A percentile compares a stretch with the other conserved stretches of the same genome.
phyloP scores from a whole-genome alignment of 2,797 vertebrate species.

The Falco rusticolus region DNA sequence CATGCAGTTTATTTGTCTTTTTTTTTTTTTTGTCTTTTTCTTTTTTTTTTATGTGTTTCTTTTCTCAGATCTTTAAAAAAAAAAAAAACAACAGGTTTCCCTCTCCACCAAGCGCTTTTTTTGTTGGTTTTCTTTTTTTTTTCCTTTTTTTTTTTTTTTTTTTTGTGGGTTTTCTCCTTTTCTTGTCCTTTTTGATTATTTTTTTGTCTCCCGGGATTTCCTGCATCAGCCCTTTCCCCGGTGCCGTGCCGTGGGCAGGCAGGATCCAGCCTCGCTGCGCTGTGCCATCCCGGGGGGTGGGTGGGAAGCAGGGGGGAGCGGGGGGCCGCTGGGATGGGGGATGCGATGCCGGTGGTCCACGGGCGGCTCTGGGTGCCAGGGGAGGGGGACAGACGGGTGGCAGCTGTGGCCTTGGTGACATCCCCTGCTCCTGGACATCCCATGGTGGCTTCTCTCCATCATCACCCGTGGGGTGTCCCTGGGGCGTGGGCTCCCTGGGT shows the following conservation, averaged over 20 bases:
- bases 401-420: background rate
- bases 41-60: background rate
- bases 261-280: background rate
- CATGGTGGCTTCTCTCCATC: background rate
- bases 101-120: background rate
- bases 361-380: background rate
- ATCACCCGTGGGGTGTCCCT: background rate
- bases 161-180: background rate
- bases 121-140: background rate
- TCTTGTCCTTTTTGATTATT: background rate
- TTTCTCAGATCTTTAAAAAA: background rate
- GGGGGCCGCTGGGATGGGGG: background rate
- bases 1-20: constrained; percentile 79
- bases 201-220: background rate
- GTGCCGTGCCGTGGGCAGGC: background rate
- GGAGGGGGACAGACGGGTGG: background rate
- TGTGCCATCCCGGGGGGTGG: background rate
- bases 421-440: background rate
- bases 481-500: background rate
- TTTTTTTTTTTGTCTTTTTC: background rate
- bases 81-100: background rate
- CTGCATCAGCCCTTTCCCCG: background rate
- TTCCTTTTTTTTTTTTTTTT: background rate
- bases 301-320: background rate
- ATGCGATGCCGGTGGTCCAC: background rate